phyloP scores from a whole-genome alignment of 2,113 vertebrate genomes.

The Pseudopodoces humilis region DNA sequence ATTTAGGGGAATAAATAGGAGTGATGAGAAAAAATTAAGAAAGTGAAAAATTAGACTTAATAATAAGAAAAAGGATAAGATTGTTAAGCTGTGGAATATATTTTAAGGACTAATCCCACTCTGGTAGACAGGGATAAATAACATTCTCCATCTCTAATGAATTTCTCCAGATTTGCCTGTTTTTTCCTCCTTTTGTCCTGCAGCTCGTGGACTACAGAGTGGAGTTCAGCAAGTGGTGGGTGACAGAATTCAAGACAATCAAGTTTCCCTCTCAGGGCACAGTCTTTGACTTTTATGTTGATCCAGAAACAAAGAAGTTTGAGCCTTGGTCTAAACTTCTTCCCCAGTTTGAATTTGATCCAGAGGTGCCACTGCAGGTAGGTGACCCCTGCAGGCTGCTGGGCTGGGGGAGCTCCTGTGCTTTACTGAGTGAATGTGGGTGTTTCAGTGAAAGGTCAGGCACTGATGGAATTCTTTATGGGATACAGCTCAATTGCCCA shows the following conservation, averaged over 20 bases:
- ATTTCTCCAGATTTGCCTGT: not conserved
- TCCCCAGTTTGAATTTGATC: slow-evolving; percentile 87
- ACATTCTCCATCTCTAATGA: not conserved
- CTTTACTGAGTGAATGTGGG: rapidly evolving
- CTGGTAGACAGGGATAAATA: not conserved
- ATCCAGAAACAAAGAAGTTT: slow-evolving; percentile 90
- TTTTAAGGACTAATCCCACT: not conserved
- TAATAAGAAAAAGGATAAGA: not conserved
- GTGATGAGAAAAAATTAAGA: not conserved
- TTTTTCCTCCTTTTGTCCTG: not conserved
- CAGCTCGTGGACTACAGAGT: slow-evolving; percentile 90
- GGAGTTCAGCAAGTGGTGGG: slow-evolving; percentile 99
- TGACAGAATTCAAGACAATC: slow-evolving; percentile 91
- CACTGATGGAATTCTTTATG: not conserved
- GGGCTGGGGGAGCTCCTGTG: not conserved
- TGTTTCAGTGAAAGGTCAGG: not conserved
- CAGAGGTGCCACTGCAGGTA: slow-evolving; percentile 90
- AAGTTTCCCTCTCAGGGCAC: slow-evolving; percentile 97
- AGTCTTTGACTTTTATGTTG: slow-evolving; percentile 94
- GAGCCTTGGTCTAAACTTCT: slow-evolving; percentile 94
- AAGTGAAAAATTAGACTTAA: slow-evolving; percentile 17
- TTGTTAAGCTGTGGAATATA: not conserved
- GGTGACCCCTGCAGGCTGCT: not conserved
- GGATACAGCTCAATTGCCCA: not conserved
- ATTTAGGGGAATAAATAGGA: slow-evolving; percentile 36